Conservation (phyloP, 2,113 vertebrate species). For the Melanerpes formicivorus region DNA sequence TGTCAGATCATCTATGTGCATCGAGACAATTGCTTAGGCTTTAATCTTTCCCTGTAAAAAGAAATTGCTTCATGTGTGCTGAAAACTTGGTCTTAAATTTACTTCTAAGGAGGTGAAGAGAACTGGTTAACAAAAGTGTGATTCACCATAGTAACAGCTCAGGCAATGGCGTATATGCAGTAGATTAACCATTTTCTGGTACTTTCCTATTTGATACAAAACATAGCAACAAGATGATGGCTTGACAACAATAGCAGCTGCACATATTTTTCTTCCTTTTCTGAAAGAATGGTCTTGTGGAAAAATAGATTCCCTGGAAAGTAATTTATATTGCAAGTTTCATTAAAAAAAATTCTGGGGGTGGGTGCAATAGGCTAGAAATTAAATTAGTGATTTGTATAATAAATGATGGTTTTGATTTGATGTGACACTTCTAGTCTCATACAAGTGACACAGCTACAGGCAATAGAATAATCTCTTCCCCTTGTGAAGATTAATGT, state of each 20-base stretch:
- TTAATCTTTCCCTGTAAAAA: not conserved
- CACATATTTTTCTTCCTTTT: not conserved
- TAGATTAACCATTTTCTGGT: conserved; percentile 16
- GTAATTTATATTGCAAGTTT: conserved; percentile 35
- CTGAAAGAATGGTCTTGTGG: not conserved
- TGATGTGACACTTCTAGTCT: conserved; percentile 47
- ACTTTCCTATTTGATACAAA: not conserved
- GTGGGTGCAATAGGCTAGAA: conserved; percentile 38
- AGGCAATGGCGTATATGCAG: not conserved
- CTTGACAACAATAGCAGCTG: conserved; percentile 41
- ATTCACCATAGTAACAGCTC: conserved; percentile 35
- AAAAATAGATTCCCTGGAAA: conserved; percentile 35
- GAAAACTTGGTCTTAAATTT: not conserved
- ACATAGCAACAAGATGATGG: conserved; percentile 35
- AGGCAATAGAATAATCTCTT: conserved; percentile 47
- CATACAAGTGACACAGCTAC: conserved; percentile 42
- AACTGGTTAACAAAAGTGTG: not conserved
- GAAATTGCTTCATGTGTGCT: not conserved
- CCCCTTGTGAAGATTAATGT: conserved; percentile 38
- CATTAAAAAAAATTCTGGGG: conserved; percentile 17
- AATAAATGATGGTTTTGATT: conserved; percentile 56
- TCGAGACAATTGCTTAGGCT: not conserved
- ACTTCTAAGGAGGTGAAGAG: not conserved
- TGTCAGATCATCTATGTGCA: not conserved
- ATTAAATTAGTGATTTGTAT: conserved; percentile 53